phyloP scores from a whole-genome alignment of 2,797 vertebrate species.

The Morelia viridis region DNA sequence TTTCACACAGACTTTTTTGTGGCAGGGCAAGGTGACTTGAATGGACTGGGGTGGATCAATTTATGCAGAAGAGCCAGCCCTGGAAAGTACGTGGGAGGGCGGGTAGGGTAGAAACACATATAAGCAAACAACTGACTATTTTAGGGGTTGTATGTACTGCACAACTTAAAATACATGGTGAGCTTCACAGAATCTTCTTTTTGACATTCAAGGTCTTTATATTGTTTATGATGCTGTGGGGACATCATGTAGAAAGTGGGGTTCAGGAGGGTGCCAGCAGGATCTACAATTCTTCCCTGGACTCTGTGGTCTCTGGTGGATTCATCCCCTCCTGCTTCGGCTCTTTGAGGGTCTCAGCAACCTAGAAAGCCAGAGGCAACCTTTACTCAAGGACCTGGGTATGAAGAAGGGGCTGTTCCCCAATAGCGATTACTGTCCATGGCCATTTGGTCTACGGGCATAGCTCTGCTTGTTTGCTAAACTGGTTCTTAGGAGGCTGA shows the following conservation, averaged over 20 bases:
- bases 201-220: not conserved
- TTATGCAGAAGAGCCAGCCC: too few species aligned
- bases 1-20: not conserved
- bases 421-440: too few species aligned
- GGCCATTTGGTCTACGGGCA: not conserved
- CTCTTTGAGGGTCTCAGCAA: not conserved
- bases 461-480: not conserved
- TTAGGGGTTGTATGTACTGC: too few species aligned
- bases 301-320: fast-evolving
- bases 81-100: not conserved
- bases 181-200: not conserved
- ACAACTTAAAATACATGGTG: too few species aligned
- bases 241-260: not conserved
- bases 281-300: conserved; percentile 57
- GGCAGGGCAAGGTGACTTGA: too few species aligned
- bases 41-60: not conserved
- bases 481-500: not conserved
- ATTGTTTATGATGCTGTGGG: not conserved
- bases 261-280: not conserved
- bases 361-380: conserved; percentile 53
- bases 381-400: not conserved
- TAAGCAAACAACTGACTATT: not conserved
- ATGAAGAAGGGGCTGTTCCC: not conserved
- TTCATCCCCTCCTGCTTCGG: not conserved
- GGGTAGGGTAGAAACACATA: not conserved